phyloP scores from a whole-genome alignment of 2,797 vertebrate genomes.

The Gallinago nigripennis region DNA sequence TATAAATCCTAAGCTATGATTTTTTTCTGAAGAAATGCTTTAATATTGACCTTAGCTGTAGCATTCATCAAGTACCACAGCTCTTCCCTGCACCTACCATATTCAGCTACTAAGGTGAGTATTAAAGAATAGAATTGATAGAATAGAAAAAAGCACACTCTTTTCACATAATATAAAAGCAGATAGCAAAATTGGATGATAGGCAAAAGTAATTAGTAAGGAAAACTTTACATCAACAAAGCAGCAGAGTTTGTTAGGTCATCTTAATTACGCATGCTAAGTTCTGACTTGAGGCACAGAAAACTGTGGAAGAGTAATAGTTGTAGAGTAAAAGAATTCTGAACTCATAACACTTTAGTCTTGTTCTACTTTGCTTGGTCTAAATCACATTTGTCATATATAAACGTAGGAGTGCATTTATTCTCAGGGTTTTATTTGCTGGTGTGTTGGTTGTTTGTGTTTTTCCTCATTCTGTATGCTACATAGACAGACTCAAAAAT shows the following conservation, averaged over 20 bases:
- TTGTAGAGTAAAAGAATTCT: constrained; percentile 69
- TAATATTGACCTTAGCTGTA: constrained; percentile 14
- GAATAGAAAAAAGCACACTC: constrained; percentile 46
- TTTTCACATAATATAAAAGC: constrained; percentile 74
- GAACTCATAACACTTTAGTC: constrained; percentile 70
- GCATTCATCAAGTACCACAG: not conserved
- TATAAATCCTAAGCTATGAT: not conserved
- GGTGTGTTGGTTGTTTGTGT: too few species aligned
- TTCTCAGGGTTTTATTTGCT: not conserved
- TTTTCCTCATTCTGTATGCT: not conserved
- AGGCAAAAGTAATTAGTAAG: constrained; percentile 84
- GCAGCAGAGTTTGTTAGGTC: constrained; percentile 82
- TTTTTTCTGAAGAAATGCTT: not conserved
- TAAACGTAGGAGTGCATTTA: not conserved
- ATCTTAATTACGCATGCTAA: constrained; percentile 84
- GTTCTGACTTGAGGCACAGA: constrained; percentile 77
- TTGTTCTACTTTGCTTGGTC: not conserved
- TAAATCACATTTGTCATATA: not conserved
- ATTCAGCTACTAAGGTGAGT: constrained; percentile 17
- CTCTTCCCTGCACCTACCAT: not conserved
- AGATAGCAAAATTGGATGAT: constrained; percentile 77
- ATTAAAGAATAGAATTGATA: constrained; percentile 55
- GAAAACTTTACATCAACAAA: constrained; percentile 84
- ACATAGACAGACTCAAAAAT: not conserved
- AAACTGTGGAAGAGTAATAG: constrained; percentile 76